Base-by-base conservation (phyloP, 2,113 vertebrate species). In the Neoarius graeffei region DNA sequence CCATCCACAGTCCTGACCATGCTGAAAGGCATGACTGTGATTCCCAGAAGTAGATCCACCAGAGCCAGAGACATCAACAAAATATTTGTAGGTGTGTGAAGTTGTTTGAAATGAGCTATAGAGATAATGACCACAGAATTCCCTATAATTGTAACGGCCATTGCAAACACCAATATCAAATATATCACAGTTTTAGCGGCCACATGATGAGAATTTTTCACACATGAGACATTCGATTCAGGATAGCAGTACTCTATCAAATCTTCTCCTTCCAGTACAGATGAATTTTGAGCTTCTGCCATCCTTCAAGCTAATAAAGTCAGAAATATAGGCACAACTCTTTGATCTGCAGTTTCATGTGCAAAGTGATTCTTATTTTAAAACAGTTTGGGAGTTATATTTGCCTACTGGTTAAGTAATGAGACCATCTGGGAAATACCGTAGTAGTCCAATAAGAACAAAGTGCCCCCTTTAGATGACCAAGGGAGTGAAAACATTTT, bases 181-280 rank as follows among this genome's bases (percentile, higher is more conserved):
- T n/a, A n/a, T n/a, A n/a, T n/a, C n/a, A n/a, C n/a, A n/a, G n/a
- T n/a, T n/a, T n/a, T n/a, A n/a, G n/a, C n/a, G n/a, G n/a, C n/a
- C n/a, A n/a, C n/a, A n/a, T n/a, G n/a, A n/a, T n/a, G n/a, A n/a
- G n/a, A n/a, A n/a, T n/a, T n/a, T n/a, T n/a, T n/a, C n/a, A n/a
- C n/a, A n/a, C n/a, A n/a, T n/a, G n/a, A n/a, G n/a, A n/a, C n/a
- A n/a, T n/a, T n/a, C n/a, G n/a, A n/a, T n/a, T n/a, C n/a, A n/a
- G 93, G 83, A 1, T 93, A 96, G 89, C 94, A 95, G 19, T 94
- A 89, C 30, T 90, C 81, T 81, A 42, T 23, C 20, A 20, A 35
- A 59, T 79, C 23, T 9, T 30, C 30, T 30, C 30, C 30, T 30
- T 85, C 77, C 50, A 52, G 19, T 50, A 52, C 25, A 76, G 17